These are phyloP conservation scores for Nymphalis polychloros DNA, from an alignment of 2,888 invertebrate species.

Conservation along the genomic window DNA sequence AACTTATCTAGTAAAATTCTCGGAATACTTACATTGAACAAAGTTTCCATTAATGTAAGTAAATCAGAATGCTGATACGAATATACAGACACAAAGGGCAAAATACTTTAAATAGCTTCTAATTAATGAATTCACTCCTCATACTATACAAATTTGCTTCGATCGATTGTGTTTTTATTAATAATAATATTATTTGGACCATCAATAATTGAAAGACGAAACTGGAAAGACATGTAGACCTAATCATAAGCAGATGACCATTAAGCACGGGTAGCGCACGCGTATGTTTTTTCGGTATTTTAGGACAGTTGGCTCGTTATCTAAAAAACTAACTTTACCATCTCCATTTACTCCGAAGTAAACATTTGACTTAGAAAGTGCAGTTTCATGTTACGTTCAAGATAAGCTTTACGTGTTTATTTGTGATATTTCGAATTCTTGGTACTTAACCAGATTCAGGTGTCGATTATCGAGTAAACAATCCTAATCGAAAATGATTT, in stretches of 20 bases:
- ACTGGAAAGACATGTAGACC: slow-evolving; percentile 58
- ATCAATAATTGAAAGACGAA: slow-evolving; percentile 53
- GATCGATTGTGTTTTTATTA: too few relatives aligned
- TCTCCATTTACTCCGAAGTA: slow-evolving; percentile 71
- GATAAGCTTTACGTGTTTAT: slow-evolving; percentile 68
- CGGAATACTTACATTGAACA: slow-evolving; percentile 20
- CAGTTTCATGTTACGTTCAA: slow-evolving; percentile 76
- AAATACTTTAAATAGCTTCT: slow-evolving; percentile 1
- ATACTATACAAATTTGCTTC: too few relatives aligned
- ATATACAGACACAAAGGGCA: neutral
- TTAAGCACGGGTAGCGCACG: slow-evolving; percentile 56
- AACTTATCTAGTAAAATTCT: slow-evolving; percentile 28
- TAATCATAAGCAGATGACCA: slow-evolving; percentile 64
- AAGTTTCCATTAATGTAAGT: slow-evolving; percentile 11
- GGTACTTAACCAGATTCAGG: slow-evolving; percentile 56
- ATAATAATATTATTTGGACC: neutral
- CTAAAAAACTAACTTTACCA: slow-evolving; percentile 63
- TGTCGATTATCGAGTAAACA: slow-evolving; percentile 60
- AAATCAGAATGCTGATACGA: neutral
- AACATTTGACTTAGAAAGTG: slow-evolving; percentile 81
- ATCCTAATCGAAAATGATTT: slow-evolving; percentile 26
- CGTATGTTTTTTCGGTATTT: slow-evolving; percentile 60
- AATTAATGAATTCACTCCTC: neutral
- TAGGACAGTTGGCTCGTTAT: slow-evolving; percentile 73
- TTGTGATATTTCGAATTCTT: slow-evolving; percentile 66